Evolutionary conservation across 2,888 invertebrate genomes (phyloP).

Genomic region (Himalopsyche japonica): DNA sequence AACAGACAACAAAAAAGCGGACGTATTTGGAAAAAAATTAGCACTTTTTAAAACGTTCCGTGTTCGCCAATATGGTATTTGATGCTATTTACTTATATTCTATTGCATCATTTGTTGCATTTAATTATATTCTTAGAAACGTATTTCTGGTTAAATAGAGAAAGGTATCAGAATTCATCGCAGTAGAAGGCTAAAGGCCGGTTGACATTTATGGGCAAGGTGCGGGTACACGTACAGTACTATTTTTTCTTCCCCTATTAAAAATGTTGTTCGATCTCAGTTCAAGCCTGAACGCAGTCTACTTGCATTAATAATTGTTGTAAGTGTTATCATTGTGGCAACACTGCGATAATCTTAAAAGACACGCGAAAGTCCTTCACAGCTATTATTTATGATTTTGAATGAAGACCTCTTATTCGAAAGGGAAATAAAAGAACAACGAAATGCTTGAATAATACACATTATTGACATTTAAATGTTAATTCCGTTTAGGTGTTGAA

Average conservation of each 20-base stretch:
- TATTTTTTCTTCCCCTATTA: background rate
- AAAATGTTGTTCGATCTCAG: background rate
- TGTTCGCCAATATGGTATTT: too few relatives aligned
- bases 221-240: background rate
- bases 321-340: background rate
- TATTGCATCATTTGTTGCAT: background rate
- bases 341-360: background rate
- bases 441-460: background rate
- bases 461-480: background rate
- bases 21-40: too few relatives aligned
- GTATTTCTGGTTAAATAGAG: background rate
- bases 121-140: background rate
- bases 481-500: background rate
- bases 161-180: conserved; percentile 23
- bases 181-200: conserved; percentile 19
- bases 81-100: too few relatives aligned
- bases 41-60: too few relatives aligned
- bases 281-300: background rate
- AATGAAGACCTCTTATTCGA: background rate
- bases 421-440: background rate
- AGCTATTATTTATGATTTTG: background rate
- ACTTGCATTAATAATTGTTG: background rate
- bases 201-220: conserved; percentile 32
- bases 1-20: too few relatives aligned
- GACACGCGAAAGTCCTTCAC: background rate